These are phyloP conservation scores for Dascyllus trimaculatus DNA, from an alignment of 2,113 vertebrate species.

Conservation along the genomic window DNA sequence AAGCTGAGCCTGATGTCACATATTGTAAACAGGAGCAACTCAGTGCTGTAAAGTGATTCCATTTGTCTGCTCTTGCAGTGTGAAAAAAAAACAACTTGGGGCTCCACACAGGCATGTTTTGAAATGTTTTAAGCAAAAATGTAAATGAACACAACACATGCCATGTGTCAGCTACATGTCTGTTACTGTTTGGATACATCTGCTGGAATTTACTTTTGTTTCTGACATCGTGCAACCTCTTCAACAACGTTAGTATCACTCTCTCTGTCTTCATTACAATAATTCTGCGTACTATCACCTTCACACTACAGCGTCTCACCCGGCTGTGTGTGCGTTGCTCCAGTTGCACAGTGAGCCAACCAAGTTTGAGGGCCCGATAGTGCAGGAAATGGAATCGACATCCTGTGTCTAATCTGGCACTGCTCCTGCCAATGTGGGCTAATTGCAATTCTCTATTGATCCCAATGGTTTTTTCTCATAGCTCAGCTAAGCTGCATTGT, in stretches of 20 bases:
- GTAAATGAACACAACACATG: too few relatives aligned
- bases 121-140: not conserved
- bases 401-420: conserved; percentile 84
- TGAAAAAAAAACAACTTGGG: too few relatives aligned
- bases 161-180: not conserved
- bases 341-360: conserved; percentile 74
- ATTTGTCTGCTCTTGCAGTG: not conserved
- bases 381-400: conserved; percentile 86
- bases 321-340: conserved; percentile 54
- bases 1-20: not conserved
- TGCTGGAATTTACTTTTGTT: not conserved
- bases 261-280: conserved; percentile 2
- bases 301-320: conserved; percentile 42
- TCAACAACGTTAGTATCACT: not conserved
- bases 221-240: not conserved
- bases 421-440: conserved; percentile 83
- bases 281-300: conserved; percentile 24
- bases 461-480: conserved; percentile 70
- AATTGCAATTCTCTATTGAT: conserved; percentile 87
- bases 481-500: conserved; percentile 79
- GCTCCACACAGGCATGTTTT: not conserved
- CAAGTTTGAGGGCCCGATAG: conserved; percentile 78
- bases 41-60: not conserved
- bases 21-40: conserved; percentile 7
- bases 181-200: not conserved